Evolutionary conservation across 1,140 invertebrate genomes (phyloP), one percentile per base, ranked within the genome.

Genomic region (Platorchestia sp.): DNA sequence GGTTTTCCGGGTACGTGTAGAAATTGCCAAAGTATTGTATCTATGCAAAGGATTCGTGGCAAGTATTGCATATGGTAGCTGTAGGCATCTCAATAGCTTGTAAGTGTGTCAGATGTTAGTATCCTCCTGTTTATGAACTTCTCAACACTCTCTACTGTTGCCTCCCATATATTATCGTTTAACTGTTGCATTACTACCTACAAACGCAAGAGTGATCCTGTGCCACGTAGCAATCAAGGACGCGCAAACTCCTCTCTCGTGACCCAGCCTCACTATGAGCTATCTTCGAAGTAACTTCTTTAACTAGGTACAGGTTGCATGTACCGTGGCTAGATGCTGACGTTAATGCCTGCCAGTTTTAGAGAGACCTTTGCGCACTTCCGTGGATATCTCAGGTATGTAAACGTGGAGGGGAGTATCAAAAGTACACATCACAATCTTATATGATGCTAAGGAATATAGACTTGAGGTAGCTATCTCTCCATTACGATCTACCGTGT

Each of bases 11-110:
- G 43, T 89, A 89, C 87, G 87, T 89, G 87, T 89, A 89, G 87
- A 89, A 41, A 89, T 89, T 89, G 87, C 87, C 87, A 89, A 89
- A 89, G 87, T 89, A 89, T 89, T 89, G 87, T 89, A 89, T 89
- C 87, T 89, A 89, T 89, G 87, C 87, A 89, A 89, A 89, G 27
- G 87, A 89, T 44, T 89, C 87, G 87, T 89, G 87, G 87, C 87
- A 89, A 89, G 87, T 89, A 89, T 89, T 89, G 87, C n/a, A 42
- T 89, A 89, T 75, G 14, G 27, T 75, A 75, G 59, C 59, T 75
- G 59, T 75, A 75, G 59, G 59, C 36, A 75, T 75, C 59, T 75
- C 59, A 75, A 75, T 75, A 75, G 59, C 59, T 75, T 75, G 59
- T 75, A 75, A 75, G 59, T 75, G 59, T 75, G 27, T 75, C 59